These are phyloP conservation scores for Lycopodina hypogea DNA, from an alignment of 37 sponge, comb jelly and placozoan species.

Conservation along the genomic window DNA sequence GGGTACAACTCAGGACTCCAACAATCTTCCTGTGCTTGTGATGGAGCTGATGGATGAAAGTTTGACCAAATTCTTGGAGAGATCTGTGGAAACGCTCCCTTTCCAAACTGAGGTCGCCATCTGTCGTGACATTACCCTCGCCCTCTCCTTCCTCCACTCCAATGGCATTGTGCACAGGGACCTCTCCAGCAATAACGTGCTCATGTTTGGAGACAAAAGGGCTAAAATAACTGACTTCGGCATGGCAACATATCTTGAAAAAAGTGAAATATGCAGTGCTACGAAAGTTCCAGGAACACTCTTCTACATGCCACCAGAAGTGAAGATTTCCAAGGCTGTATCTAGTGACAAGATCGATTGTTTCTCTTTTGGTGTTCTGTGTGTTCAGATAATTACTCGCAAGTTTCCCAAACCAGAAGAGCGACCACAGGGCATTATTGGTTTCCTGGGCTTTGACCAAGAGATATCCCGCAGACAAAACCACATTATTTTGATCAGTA, in stretches of 20 bases:
- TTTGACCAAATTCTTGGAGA: slow-evolving; percentile 22
- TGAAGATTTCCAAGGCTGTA: background rate
- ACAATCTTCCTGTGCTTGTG: slow-evolving; percentile 6
- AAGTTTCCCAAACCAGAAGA: slow-evolving; percentile 24
- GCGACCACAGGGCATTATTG: background rate
- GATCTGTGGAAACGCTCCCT: slow-evolving; percentile 4
- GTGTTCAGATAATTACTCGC: slow-evolving; percentile 33
- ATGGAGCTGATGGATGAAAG: slow-evolving; percentile 25
- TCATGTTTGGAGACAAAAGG: background rate
- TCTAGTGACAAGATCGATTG: slow-evolving; percentile 4
- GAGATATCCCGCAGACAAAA: slow-evolving; percentile 25
- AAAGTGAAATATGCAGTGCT: no score
- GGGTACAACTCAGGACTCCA: background rate
- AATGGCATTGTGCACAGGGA: slow-evolving; percentile 17
- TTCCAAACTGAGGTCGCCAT: slow-evolving; percentile 9
- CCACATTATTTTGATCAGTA: slow-evolving; percentile 19
- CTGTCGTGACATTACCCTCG: slow-evolving; percentile 24
- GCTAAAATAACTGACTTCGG: slow-evolving; percentile 32
- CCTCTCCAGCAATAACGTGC: slow-evolving; percentile 37
- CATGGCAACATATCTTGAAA: slow-evolving; percentile 12
- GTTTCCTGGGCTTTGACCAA: background rate
- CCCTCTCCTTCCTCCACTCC: slow-evolving; percentile 27
- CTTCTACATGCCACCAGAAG: slow-evolving; percentile 45
- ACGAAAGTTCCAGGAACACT: slow-evolving; percentile 1
- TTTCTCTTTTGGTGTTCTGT: slow-evolving; percentile 38